These are phyloP conservation scores for Diabrotica virgifera DNA, from an alignment of 1,140 invertebrate species.

Conservation along the genomic window DNA sequence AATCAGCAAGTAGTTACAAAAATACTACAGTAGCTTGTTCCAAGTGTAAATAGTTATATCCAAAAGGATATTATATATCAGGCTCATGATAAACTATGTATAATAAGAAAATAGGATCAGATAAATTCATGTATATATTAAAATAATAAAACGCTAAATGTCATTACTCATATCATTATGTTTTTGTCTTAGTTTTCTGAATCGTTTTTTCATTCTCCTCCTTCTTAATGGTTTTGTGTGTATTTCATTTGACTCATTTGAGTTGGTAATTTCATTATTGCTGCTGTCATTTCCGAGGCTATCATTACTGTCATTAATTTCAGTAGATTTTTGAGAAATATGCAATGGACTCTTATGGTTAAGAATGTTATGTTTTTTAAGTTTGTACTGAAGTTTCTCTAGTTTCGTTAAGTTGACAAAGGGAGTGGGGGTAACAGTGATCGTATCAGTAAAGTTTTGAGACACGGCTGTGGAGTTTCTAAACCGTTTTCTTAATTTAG, in stretches of 20 bases:
- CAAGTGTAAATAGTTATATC: too few species aligned
- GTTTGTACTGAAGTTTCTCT: constrained; percentile 28
- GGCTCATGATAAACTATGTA: too few species aligned
- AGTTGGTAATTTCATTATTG: background rate
- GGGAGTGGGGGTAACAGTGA: background rate
- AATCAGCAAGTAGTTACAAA: too few species aligned
- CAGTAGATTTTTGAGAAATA: too few species aligned
- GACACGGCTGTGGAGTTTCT: background rate
- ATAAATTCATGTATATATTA: too few species aligned
- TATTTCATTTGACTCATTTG: background rate
- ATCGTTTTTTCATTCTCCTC: constrained; percentile 4
- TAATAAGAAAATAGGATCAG: too few species aligned
- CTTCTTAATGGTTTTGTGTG: constrained; percentile 3
- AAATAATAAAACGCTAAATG: background rate
- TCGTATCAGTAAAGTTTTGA: background rate
- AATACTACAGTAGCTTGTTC: too few species aligned
- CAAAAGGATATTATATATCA: too few species aligned
- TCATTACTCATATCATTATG: constrained; percentile 5
- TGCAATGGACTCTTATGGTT: too few species aligned
- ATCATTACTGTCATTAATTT: too few species aligned
- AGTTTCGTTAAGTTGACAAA: constrained; percentile 23
- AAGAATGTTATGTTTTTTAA: constrained; percentile 17
- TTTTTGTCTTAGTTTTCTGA: constrained; percentile 11
- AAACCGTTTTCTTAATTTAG: constrained; percentile 40
- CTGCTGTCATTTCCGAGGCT: background rate